Percentiles rank a stretch among this genome's conserved stretches.
phyloP scores from a whole-genome alignment of 2,113 vertebrate genomes.

The Halichoeres trimaculatus region DNA sequence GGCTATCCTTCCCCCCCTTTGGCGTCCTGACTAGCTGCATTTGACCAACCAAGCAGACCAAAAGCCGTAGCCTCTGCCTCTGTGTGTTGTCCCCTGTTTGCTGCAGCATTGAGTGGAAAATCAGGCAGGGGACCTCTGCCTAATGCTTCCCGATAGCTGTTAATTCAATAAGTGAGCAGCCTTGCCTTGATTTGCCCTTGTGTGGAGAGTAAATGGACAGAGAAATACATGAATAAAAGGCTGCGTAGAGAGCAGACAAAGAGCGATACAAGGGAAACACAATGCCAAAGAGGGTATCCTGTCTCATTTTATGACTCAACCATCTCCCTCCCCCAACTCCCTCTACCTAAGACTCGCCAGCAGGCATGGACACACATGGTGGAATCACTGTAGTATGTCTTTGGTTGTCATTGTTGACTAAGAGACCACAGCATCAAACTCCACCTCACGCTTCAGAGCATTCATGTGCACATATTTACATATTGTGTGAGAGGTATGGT shows the following conservation, averaged over 20 bases:
- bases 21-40: constrained; percentile 32
- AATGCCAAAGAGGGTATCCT: constrained; percentile 14
- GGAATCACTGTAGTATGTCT: background rate
- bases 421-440: background rate
- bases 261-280: constrained; percentile 35
- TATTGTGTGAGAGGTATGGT: constrained; percentile 4
- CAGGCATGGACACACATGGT: background rate
- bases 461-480: background rate
- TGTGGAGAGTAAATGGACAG: constrained; percentile 55
- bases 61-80: constrained; percentile 44
- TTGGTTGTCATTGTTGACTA: background rate
- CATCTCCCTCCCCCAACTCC: background rate
- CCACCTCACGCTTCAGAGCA: background rate
- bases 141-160: constrained; percentile 77
- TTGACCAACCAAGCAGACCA: constrained; percentile 48
- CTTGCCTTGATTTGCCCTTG: constrained; percentile 67
- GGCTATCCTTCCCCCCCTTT: constrained; percentile 1
- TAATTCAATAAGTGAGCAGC: constrained; percentile 78
- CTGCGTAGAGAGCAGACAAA: constrained; percentile 32
- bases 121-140: constrained; percentile 59
- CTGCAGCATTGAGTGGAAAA: constrained; percentile 66
- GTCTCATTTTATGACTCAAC: constrained; percentile 32
- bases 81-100: constrained; percentile 58
- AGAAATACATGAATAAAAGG: constrained; percentile 61
- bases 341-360: background rate